phyloP scores from a whole-genome alignment of 37 sponge, comb jelly and placozoan species.

The Halisarca cf. caerulea region DNA sequence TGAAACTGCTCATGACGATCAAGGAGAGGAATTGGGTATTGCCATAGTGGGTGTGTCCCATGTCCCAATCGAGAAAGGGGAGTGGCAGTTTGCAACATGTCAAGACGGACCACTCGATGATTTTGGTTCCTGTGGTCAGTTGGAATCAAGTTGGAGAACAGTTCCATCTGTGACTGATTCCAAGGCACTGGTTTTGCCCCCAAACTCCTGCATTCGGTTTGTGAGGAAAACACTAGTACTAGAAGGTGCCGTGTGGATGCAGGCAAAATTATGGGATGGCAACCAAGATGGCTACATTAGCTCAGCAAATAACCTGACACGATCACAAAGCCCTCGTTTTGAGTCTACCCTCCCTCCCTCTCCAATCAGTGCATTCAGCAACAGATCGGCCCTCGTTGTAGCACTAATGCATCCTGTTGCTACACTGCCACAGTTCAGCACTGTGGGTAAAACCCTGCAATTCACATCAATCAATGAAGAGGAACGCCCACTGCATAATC shows the following conservation, averaged over 20 bases:
- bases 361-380: conserved; percentile 47
- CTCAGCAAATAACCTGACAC: conserved; percentile 26
- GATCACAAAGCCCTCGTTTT: not conserved
- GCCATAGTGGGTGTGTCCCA: conserved; percentile 44
- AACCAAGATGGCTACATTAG: conserved; percentile 68
- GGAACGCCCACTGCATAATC: conserved; percentile 29
- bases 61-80: conserved; percentile 31
- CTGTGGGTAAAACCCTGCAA: not conserved
- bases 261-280: conserved; percentile 84
- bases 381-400: conserved; percentile 29
- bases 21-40: conserved; percentile 71
- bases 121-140: conserved; percentile 20
- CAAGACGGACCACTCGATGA: conserved; percentile 7
- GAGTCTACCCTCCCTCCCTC: conserved; percentile 46
- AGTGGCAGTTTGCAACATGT: conserved; percentile 76
- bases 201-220: conserved; percentile 61
- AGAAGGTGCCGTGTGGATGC: conserved; percentile 82
- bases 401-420: conserved; percentile 44
- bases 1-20: conserved; percentile 48
- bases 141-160: conserved; percentile 31
- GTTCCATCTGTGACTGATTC: conserved; percentile 37
- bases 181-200: conserved; percentile 70
- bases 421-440: conserved; percentile 33
- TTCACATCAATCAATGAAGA: conserved; percentile 53
- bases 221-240: conserved; percentile 43